Evolutionary conservation across 2,797 vertebrate species (phyloP).

Genomic region (Avahi laniger): DNA sequence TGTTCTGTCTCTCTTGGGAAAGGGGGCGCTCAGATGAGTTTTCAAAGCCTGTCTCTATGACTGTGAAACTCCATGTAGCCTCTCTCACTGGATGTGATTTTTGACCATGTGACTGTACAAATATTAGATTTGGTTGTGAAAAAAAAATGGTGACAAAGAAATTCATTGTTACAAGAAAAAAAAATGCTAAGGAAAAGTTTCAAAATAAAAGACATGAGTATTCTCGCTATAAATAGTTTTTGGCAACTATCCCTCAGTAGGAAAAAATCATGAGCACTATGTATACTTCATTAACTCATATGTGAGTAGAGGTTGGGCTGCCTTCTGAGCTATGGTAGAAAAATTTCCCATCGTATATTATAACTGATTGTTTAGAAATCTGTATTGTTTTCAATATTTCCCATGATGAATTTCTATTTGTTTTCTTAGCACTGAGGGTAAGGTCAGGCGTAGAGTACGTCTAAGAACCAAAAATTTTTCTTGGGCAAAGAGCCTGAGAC

Average conservation of each 20-base stretch:
- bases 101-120: background rate
- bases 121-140: background rate
- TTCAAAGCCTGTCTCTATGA: background rate
- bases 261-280: background rate
- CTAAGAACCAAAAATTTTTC: background rate
- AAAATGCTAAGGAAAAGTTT: background rate
- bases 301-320: no score
- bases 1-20: background rate
- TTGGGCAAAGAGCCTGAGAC: background rate
- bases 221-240: background rate
- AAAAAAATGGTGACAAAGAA: background rate
- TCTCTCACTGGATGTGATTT: background rate
- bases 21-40: background rate
- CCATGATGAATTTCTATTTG: background rate
- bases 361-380: background rate
- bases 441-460: background rate
- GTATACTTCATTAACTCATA: fast-evolving
- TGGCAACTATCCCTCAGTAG: background rate
- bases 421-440: background rate
- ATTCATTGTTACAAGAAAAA: background rate
- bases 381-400: background rate
- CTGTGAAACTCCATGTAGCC: background rate
- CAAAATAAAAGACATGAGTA: background rate
- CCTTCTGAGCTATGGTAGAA: background rate
- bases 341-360: fast-evolving